Evolutionary conservation across 2,113 vertebrate species (phyloP).

Genomic region (Syngnathus typhle): DNA sequence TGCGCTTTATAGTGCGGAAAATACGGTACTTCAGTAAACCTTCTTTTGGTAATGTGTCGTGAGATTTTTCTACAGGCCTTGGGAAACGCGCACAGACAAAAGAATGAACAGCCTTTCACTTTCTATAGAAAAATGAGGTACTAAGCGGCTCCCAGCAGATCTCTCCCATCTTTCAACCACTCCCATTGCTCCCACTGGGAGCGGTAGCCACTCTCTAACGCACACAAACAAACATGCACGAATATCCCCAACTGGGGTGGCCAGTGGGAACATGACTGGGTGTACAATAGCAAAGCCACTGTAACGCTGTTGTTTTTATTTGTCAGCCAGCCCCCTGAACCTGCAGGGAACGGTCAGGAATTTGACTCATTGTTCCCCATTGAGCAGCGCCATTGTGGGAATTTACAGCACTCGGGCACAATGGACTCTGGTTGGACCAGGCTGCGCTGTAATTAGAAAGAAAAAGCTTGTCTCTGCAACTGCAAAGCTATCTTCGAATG

Average conservation of each 20-base stretch:
- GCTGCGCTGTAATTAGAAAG: constrained; percentile 63
- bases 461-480: constrained; percentile 49
- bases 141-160: constrained; percentile 38
- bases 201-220: constrained; percentile 40
- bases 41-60: too few species aligned
- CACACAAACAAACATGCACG: constrained; percentile 37
- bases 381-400: constrained; percentile 67
- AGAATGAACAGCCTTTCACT: constrained; percentile 44
- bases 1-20: too few species aligned
- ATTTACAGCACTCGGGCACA: constrained; percentile 60
- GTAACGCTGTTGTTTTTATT: constrained; percentile 61
- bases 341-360: constrained; percentile 65
- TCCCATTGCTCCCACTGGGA: constrained; percentile 57
- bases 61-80: too few species aligned
- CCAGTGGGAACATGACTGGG: constrained; percentile 57
- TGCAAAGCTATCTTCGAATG: constrained; percentile 59
- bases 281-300: constrained; percentile 66
- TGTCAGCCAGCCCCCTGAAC: constrained; percentile 53
- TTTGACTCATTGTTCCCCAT: constrained; percentile 69
- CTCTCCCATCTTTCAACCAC: constrained; percentile 48
- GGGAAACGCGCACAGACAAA: constrained; percentile 8
- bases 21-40: too few species aligned
- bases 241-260: constrained; percentile 48
- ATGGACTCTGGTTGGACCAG: constrained; percentile 52
- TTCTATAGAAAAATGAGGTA: constrained; percentile 43